Conservation (phyloP, 2,888 invertebrate genomes). For the Drosophila testacea region DNA sequence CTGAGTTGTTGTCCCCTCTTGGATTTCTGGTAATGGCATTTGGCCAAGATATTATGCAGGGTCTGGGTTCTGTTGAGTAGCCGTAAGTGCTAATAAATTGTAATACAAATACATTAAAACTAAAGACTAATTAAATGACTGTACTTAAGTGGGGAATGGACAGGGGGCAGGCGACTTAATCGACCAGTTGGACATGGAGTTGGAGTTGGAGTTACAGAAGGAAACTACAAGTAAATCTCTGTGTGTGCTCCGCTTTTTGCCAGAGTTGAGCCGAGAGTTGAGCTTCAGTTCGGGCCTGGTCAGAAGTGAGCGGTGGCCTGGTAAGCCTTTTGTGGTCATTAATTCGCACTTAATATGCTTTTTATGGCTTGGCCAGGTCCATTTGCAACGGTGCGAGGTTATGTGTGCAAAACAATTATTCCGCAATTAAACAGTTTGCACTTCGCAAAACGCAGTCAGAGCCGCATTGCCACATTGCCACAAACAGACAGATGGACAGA, state of each 20-base stretch:
- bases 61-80: constrained; percentile 30
- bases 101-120: constrained; percentile 80
- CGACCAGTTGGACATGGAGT: constrained; percentile 37
- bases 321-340: constrained; percentile 77
- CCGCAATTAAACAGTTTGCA: constrained; percentile 82
- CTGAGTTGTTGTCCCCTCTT: neutral
- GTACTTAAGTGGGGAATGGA: constrained; percentile 69
- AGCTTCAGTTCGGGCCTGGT: constrained; percentile 29
- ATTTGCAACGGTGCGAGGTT: constrained; percentile 79
- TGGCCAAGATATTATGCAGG: constrained; percentile 15
- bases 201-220: constrained; percentile 2
- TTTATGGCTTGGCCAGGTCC: constrained; percentile 70
- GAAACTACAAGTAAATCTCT: constrained; percentile 17
- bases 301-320: constrained; percentile 36
- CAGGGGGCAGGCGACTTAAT: constrained; percentile 69
- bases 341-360: constrained; percentile 82
- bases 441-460: constrained; percentile 62
- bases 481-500: constrained; percentile 9
- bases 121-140: constrained; percentile 80
- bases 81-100: constrained; percentile 77
- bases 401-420: constrained; percentile 81
- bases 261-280: constrained; percentile 8
- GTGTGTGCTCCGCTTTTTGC: constrained; percentile 69
- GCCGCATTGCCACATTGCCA: constrained; percentile 28
- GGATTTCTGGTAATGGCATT: constrained; percentile 46